phyloP scores from a whole-genome alignment of 2,888 invertebrate species.

The Drosophila meridiana region DNA sequence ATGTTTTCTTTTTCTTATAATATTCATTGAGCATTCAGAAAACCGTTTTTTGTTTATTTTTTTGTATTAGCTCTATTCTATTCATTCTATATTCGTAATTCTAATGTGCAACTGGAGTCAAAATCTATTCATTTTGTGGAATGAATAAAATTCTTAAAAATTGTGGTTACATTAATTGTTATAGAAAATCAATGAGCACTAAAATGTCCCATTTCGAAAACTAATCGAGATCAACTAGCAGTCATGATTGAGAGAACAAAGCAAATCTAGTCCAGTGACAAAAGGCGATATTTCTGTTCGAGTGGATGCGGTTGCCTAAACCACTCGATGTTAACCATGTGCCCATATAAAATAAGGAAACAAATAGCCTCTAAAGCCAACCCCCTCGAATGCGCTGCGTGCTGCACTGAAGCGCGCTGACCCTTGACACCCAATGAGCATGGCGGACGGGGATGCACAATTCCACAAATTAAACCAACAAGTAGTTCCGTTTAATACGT shows the following conservation, averaged over 20 bases:
- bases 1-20: too few relatives aligned
- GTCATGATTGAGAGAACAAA: constrained; percentile 26
- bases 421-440: constrained; percentile 64
- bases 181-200: constrained; percentile 19
- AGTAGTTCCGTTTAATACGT: constrained; percentile 39
- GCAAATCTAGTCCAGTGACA: constrained; percentile 42
- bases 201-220: constrained; percentile 13
- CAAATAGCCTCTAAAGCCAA: constrained; percentile 21
- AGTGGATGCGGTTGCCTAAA: constrained; percentile 21
- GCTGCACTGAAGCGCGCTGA: constrained; percentile 51
- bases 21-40: neutral
- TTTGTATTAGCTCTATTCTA: too few relatives aligned
- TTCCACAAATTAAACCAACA: constrained; percentile 44
- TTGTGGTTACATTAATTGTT: neutral
- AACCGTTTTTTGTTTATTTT: neutral
- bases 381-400: constrained; percentile 31
- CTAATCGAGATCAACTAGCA: constrained; percentile 2
- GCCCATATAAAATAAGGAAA: constrained; percentile 6
- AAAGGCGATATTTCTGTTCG: constrained; percentile 32
- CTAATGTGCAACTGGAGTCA: too few relatives aligned
- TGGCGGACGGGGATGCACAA: constrained; percentile 5
- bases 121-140: neutral
- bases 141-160: neutral
- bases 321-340: constrained; percentile 12
- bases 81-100: neutral